These are phyloP conservation scores for Agrotis puta DNA, from an alignment of 2,888 invertebrate genomes.

Conservation along the genomic window DNA sequence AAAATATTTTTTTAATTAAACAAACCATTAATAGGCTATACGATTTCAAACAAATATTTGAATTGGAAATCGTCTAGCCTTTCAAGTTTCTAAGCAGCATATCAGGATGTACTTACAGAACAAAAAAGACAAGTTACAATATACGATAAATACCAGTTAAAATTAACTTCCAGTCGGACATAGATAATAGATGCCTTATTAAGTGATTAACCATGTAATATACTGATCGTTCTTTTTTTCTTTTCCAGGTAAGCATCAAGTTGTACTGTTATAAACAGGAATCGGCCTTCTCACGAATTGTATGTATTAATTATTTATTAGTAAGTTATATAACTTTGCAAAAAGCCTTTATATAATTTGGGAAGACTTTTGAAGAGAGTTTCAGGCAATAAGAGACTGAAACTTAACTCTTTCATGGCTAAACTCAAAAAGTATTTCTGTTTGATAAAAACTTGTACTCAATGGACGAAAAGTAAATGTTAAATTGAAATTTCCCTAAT, in stretches of 20 bases:
- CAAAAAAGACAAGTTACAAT: conserved; percentile 39
- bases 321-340: neutral
- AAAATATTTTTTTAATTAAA: too few species aligned
- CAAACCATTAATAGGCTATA: neutral
- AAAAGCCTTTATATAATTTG: neutral
- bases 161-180: conserved; percentile 41
- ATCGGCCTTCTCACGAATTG: conserved; percentile 18
- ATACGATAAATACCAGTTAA: conserved; percentile 27
- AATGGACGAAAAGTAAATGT: too few species aligned
- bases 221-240: conserved; percentile 53
- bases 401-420: too few species aligned
- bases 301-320: conserved; percentile 46
- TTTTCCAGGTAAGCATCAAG: conserved; percentile 67
- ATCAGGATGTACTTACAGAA: conserved; percentile 24
- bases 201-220: conserved; percentile 22
- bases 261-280: conserved; percentile 26
- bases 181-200: conserved; percentile 28
- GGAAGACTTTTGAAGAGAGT: neutral
- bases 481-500: too few species aligned
- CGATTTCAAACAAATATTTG: neutral
- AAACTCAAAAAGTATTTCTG: too few species aligned
- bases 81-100: conserved; percentile 14
- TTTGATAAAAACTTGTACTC: too few species aligned
- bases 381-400: neutral
- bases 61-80: conserved; percentile 14